Evolutionary conservation across 2,888 invertebrate genomes (phyloP).

Genomic region (Pseudococcus longispinus): DNA sequence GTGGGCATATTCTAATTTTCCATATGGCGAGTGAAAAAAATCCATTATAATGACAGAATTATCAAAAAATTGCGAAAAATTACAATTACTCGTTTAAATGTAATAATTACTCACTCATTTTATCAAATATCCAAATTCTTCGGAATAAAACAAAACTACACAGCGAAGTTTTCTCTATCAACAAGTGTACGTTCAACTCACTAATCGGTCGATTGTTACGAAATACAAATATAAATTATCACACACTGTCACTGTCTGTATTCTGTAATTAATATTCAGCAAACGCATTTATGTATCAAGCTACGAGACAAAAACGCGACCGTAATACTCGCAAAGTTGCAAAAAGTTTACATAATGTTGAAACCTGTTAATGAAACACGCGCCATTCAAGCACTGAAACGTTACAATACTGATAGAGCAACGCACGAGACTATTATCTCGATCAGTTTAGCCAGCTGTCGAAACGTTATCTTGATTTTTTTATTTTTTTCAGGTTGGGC

Average conservation of each 20-base stretch:
- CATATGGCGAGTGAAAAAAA: not conserved
- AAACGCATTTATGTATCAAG: not conserved
- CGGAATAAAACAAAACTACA: not conserved
- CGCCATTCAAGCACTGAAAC: not conserved
- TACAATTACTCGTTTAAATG: not conserved
- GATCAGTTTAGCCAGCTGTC: not conserved
- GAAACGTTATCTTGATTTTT: not conserved
- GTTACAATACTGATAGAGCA: not conserved
- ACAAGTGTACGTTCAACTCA: not conserved
- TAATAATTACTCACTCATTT: not conserved
- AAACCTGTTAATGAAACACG: conserved; percentile 7
- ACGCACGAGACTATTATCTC: not conserved
- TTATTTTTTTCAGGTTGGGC: not conserved
- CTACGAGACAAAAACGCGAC: not conserved
- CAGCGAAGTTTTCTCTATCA: not conserved
- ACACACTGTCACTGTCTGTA: not conserved
- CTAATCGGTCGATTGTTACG: not conserved
- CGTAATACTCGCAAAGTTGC: not conserved
- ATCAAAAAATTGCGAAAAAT: not conserved
- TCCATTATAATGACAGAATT: not conserved
- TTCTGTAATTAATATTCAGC: not conserved
- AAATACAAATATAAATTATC: not conserved
- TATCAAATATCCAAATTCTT: not conserved
- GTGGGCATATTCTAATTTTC: not conserved
- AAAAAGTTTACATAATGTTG: not conserved